Conservation (phyloP, 1,140 invertebrate genomes). For the Hirudo medicinalis region DNA sequence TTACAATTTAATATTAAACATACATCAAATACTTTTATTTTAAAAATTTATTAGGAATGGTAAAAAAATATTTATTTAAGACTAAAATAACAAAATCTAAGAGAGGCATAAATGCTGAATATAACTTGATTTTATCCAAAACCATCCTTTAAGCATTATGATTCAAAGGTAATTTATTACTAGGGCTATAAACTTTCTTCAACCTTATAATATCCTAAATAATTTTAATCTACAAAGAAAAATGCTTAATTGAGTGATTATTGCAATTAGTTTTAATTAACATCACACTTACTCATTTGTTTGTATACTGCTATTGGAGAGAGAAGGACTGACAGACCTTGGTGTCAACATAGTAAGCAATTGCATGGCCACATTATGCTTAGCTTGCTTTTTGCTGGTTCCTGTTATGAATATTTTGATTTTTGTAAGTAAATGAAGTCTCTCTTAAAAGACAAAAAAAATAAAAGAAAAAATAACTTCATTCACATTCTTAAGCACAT, state of each 20-base stretch:
- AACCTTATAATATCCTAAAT: not conserved
- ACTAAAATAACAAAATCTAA: too few relatives aligned
- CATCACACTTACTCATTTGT: not conserved
- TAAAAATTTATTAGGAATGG: too few relatives aligned
- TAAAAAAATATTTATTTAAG: too few relatives aligned
- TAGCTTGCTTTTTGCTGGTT: constrained; percentile 10
- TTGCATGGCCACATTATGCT: constrained; percentile 7
- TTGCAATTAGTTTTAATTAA: too few relatives aligned
- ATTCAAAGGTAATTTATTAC: not conserved
- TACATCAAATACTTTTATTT: too few relatives aligned
- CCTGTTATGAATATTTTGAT: not conserved
- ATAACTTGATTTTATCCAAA: too few relatives aligned
- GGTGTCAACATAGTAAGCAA: constrained; percentile 2
- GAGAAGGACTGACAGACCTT: not conserved
- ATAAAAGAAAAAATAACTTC: not conserved
- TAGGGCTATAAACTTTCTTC: not conserved
- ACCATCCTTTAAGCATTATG: not conserved
- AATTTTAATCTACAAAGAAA: too few relatives aligned
- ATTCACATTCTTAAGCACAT: not conserved
- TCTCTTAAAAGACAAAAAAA: not conserved
- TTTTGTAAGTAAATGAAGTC: not conserved
- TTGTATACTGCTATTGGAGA: constrained; percentile 1
- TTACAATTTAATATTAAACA: too few relatives aligned
- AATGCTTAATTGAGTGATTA: too few relatives aligned
- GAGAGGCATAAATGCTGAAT: too few relatives aligned